These are phyloP conservation scores for Acanthosoma haemorrhoidale DNA, from an alignment of 2,888 invertebrate genomes.

Conservation along the genomic window DNA sequence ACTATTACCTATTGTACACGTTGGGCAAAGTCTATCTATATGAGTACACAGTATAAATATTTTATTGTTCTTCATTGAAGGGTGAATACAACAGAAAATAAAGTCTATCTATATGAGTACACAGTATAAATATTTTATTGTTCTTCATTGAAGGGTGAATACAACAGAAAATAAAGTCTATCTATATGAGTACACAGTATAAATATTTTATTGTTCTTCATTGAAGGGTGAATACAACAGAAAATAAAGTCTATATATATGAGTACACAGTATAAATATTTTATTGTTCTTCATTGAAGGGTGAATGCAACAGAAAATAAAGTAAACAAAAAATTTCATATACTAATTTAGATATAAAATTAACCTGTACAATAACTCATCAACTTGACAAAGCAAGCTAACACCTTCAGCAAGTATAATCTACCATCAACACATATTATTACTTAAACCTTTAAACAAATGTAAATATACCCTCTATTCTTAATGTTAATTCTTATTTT, in stretches of 20 bases:
- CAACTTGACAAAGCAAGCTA: constrained; percentile 19
- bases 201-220: neutral
- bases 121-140: neutral
- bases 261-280: neutral
- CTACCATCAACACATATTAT: constrained; percentile 14
- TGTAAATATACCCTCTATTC: constrained; percentile 18
- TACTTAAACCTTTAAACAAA: neutral
- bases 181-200: neutral
- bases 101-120: neutral
- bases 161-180: neutral
- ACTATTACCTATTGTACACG: too few relatives aligned
- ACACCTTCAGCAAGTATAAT: constrained; percentile 25
- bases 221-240: neutral
- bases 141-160: neutral
- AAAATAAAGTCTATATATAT: constrained; percentile 6
- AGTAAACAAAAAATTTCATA: neutral
- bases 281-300: neutral
- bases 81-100: neutral
- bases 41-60: neutral
- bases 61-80: neutral
- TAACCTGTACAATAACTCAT: constrained; percentile 19
- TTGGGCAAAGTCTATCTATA: too few relatives aligned
- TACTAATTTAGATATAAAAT: neutral
- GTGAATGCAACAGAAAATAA: constrained; percentile 3
- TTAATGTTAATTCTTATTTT: constrained; percentile 18